A percentile compares a stretch with the other conserved stretches of the same genome.
Conservation (phyloP, 2,113 vertebrate species). For the Lycaon pictus region DNA sequence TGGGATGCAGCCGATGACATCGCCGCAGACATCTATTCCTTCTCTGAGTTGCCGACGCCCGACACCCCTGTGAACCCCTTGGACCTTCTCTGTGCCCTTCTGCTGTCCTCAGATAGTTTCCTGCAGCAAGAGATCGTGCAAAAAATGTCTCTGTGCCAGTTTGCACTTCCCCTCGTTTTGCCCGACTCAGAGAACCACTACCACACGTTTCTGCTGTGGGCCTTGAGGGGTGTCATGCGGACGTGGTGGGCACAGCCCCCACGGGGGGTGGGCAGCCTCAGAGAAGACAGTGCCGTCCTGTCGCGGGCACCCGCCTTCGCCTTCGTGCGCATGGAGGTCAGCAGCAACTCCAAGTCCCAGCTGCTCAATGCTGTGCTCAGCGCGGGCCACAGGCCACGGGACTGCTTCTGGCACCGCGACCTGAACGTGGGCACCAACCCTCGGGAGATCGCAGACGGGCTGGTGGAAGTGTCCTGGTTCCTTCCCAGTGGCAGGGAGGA, state of each 20-base stretch:
- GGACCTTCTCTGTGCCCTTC: conserved; percentile 88
- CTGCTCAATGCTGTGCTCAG: conserved; percentile 90
- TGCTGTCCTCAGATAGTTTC: conserved; percentile 88
- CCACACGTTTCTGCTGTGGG: conserved; percentile 88
- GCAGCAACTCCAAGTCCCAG: conserved; percentile 90
- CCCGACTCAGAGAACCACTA: conserved; percentile 85
- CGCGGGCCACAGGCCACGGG: conserved; percentile 82
- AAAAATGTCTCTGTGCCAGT: conserved; percentile 91
- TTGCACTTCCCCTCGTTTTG: conserved; percentile 91
- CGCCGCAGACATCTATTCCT: conserved; percentile 76
- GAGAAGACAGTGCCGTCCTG: conserved; percentile 83
- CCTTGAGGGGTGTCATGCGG: conserved; percentile 86
- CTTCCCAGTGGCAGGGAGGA: conserved; percentile 84
- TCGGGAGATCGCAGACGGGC: conserved; percentile 87
- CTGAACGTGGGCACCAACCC: conserved; percentile 83
- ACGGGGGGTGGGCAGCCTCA: conserved; percentile 51
- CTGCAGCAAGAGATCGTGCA: conserved; percentile 89
- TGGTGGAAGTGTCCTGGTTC: conserved; percentile 91
- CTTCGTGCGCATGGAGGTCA: conserved; percentile 89
- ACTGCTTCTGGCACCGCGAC: conserved; percentile 89
- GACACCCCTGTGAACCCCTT: conserved; percentile 85
- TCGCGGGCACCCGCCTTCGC: conserved; percentile 87
- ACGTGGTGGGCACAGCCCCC: conserved; percentile 85
- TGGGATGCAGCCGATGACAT: conserved; percentile 68
- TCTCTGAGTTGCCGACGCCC: conserved; percentile 66